Base-by-base conservation (phyloP, 92 coral and sea anemone genomes). In the Nematostella vectensis region DNA sequence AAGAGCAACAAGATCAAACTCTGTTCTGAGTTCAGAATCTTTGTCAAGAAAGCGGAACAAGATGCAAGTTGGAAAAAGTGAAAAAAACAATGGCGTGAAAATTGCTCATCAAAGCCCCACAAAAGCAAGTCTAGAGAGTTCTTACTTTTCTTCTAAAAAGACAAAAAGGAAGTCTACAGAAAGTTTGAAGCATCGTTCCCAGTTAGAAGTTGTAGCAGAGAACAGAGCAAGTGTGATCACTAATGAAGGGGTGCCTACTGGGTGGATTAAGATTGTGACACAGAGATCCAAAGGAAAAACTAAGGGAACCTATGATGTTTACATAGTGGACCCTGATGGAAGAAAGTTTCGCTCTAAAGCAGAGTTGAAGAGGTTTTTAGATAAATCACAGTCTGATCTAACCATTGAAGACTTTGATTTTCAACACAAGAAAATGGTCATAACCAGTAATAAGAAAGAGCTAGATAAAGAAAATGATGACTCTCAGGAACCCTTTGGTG, bases 291-390 rank as follows among this genome's bases (percentile, higher is more conserved):
- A 29, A n/a, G 79, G 83, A 11, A 26, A 13, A 47, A 42, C 29
- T 2, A 43, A 44, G 29, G 82, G 75, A 10, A 63, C 59, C 36
- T 69, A 52, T 40, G 88, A 81, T 59, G 79, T 81, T 17, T 81
- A 61, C 16, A 29, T 67, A 23, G 67, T 70, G 26, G 57, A 54
- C 15, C 74, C 83, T 6, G 55, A 64, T 36, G 88, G 88, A 17
- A 31, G 13, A 18, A 48, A 27, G 58, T 54, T 75, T 12, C 64
- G 83, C 17, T 82, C 76, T 16, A 67, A 61, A 1, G 60, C 65
- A 25, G 62, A 71, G 40, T 48, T 83, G 24, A 57, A 49, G 24
- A 62, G 58, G 11, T 68, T 23, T 27, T 42, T 68, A 28, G 47
- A 25, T 3, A 8, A 36, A n/a, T 57, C 58, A 18, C 27, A 43